phyloP scores from a whole-genome alignment of 2,888 invertebrate species.

The Mechanitis mazaeus region DNA sequence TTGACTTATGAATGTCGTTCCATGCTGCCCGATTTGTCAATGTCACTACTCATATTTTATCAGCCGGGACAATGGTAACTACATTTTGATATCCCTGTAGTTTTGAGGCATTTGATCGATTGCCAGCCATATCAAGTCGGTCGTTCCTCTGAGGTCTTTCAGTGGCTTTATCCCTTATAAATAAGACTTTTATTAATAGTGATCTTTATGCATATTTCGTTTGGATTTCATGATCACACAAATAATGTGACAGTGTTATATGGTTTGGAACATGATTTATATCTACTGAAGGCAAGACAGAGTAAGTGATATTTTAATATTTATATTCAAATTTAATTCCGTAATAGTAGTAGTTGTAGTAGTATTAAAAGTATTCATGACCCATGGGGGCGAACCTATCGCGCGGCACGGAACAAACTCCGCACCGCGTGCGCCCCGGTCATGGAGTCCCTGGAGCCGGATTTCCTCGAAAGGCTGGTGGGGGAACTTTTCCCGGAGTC shows the following conservation, averaged over 20 bases:
- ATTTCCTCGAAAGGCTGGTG: no score
- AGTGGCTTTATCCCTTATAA: slow-evolving; percentile 37
- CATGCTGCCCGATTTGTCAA: slow-evolving; percentile 63
- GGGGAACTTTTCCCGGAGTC: no score
- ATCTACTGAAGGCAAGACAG: neutral
- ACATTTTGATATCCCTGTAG: slow-evolving; percentile 68
- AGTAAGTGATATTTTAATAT: no score
- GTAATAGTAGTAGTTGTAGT: no score
- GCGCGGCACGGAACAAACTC: no score
- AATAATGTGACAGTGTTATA: slow-evolving; percentile 10
- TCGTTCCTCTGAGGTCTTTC: slow-evolving; percentile 41
- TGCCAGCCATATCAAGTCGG: slow-evolving; percentile 33
- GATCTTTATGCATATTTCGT: slow-evolving; percentile 25
- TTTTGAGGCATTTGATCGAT: slow-evolving; percentile 67
- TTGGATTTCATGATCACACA: slow-evolving; percentile 9
- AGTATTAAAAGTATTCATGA: no score
- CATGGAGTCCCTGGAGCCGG: no score
- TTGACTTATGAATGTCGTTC: slow-evolving; percentile 34
- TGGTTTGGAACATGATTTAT: slow-evolving; percentile 4
- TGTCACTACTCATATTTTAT: slow-evolving; percentile 72
- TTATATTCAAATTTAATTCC: no score
- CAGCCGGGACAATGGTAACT: slow-evolving; percentile 70
- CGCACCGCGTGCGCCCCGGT: no score
- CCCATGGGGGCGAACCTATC: no score
- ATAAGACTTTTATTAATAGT: slow-evolving; percentile 35